Percentiles rank a stretch among this genome's conserved stretches.
Evolutionary conservation across 2,797 vertebrate genomes (phyloP).

Genomic region (Pseudopleuronectes americanus): DNA sequence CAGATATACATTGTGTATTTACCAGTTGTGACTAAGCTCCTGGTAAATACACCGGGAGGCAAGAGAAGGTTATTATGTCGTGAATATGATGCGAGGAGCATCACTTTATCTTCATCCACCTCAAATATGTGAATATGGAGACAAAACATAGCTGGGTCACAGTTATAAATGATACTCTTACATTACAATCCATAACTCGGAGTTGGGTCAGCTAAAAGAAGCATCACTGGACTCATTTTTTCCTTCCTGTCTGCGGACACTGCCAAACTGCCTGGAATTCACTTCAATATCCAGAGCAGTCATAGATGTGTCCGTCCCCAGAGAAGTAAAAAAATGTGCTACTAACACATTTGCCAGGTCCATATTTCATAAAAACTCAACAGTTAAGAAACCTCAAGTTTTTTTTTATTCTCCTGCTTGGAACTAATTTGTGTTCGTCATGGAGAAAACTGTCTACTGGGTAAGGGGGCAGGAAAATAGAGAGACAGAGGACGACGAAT

Average conservation of each 20-base stretch:
- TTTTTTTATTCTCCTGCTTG: background rate
- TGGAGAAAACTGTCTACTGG: constrained; percentile 1
- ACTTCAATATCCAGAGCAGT: constrained; percentile 70
- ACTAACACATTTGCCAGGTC: constrained; percentile 75
- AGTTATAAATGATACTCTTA: constrained; percentile 52
- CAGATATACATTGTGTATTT: background rate
- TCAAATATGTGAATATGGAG: constrained; percentile 23
- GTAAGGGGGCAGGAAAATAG: background rate
- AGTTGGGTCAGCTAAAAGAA: constrained; percentile 81
- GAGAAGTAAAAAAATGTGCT: constrained; percentile 67
- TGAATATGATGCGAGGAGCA: background rate
- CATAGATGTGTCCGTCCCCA: constrained; percentile 63
- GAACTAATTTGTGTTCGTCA: background rate
- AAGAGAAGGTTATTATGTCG: background rate
- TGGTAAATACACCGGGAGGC: background rate
- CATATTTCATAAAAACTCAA: constrained; percentile 48
- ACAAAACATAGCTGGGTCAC: constrained; percentile 65
- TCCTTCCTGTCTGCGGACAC: constrained; percentile 62
- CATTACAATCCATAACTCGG: constrained; percentile 63
- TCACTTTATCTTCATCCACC: constrained; percentile 15
- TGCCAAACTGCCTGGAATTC: constrained; percentile 71
- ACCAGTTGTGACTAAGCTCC: background rate
- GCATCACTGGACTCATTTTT: constrained; percentile 75
- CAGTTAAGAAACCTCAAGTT: constrained; percentile 5
- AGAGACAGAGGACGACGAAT: background rate